These are phyloP conservation scores for Lathronympha strigana DNA, from an alignment of 2,888 invertebrate species.

Conservation along the genomic window DNA sequence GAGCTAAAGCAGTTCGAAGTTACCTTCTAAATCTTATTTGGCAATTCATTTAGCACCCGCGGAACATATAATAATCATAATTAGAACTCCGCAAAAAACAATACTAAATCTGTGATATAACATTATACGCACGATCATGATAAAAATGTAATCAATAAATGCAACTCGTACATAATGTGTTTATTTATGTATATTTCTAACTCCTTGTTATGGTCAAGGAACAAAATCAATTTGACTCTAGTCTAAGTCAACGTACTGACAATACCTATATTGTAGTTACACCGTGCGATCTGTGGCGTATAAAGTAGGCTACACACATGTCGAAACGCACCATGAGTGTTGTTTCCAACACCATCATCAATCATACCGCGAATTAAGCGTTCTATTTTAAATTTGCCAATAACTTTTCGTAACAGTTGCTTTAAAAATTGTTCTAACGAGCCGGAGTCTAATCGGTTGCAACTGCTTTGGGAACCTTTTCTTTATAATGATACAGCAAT, in stretches of 20 bases:
- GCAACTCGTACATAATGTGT: too few relatives aligned
- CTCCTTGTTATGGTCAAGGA: too few relatives aligned
- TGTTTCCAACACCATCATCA: constrained; percentile 48
- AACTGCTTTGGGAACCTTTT: constrained; percentile 66
- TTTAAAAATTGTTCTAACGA: constrained; percentile 58
- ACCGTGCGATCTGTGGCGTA: constrained; percentile 10
- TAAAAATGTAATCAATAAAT: too few relatives aligned
- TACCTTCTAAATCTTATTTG: too few relatives aligned
- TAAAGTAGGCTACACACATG: constrained; percentile 15
- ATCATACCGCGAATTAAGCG: constrained; percentile 50
- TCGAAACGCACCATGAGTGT: constrained; percentile 30
- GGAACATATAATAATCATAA: too few relatives aligned
- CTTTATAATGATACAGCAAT: constrained; percentile 70
- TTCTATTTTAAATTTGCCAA: constrained; percentile 60
- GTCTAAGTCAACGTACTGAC: not conserved
- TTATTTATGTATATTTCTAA: too few relatives aligned
- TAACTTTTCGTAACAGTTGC: constrained; percentile 70
- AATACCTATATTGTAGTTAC: not conserved
- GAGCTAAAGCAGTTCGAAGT: too few relatives aligned
- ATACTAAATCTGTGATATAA: too few relatives aligned
- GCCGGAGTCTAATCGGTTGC: constrained; percentile 66
- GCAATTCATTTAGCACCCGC: too few relatives aligned
- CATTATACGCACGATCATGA: too few relatives aligned
- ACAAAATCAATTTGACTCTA: too few relatives aligned
- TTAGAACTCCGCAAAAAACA: too few relatives aligned